phyloP scores from a whole-genome alignment of 2,797 vertebrate species.

The Pseudochirops corinnae region DNA sequence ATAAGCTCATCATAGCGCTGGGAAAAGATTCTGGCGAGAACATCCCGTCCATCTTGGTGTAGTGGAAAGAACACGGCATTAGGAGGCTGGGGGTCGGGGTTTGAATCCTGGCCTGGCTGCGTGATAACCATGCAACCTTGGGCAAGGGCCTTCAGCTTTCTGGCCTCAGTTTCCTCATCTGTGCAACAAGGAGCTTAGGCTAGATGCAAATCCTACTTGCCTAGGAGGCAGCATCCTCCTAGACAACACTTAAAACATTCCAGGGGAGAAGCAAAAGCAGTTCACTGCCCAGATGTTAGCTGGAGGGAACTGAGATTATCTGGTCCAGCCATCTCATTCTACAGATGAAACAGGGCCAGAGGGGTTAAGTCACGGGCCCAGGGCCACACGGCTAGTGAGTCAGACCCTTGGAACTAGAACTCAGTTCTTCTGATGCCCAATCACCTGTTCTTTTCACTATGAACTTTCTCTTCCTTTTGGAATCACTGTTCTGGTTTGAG shows the following conservation, averaged over 20 bases:
- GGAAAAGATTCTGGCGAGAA: slow-evolving; percentile 71
- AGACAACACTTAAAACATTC: slow-evolving; percentile 61
- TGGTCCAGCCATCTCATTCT: slow-evolving; percentile 28
- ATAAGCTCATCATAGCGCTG: slow-evolving; percentile 73
- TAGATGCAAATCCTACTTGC: background rate
- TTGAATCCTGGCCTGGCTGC: background rate
- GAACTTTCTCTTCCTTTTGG: slow-evolving; percentile 3
- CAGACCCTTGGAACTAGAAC: background rate
- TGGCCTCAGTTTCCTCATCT: background rate
- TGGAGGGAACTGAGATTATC: slow-evolving; percentile 15
- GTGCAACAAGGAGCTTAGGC: background rate
- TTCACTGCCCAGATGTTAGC: slow-evolving; percentile 56
- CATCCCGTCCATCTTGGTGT: slow-evolving; percentile 57
- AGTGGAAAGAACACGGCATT: background rate
- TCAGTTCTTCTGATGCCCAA: background rate
- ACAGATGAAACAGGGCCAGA: slow-evolving; percentile 35
- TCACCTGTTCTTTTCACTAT: background rate
- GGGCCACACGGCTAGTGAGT: background rate
- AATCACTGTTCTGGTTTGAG: background rate
- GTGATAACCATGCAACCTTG: background rate
- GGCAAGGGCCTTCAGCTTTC: background rate
- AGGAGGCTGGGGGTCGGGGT: background rate
- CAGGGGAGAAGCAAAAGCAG: slow-evolving; percentile 57
- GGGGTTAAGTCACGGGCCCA: background rate
- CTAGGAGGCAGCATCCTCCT: slow-evolving; percentile 13